Evolutionary conservation across 2,797 vertebrate genomes (phyloP).

Genomic region (Pantherophis alleghaniensis): DNA sequence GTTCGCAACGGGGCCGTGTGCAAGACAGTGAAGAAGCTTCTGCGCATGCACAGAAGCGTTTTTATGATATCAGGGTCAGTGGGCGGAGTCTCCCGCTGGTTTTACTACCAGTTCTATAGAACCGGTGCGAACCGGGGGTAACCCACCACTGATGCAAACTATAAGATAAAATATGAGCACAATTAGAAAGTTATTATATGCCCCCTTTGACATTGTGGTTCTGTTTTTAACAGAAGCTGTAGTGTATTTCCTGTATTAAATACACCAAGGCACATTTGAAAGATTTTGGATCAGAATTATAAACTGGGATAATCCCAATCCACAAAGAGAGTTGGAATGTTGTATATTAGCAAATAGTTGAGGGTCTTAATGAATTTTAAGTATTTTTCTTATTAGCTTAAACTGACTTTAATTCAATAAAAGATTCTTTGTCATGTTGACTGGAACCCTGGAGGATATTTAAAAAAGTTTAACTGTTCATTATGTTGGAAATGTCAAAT

Average conservation of each 20-base stretch:
- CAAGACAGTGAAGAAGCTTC: too few species aligned
- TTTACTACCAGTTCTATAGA: too few species aligned
- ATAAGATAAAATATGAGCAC: neutral
- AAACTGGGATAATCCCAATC: neutral
- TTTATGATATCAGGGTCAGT: too few species aligned
- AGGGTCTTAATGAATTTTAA: neutral
- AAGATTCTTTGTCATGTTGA: neutral
- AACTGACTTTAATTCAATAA: neutral
- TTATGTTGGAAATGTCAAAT: neutral
- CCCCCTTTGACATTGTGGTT: neutral
- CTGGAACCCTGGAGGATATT: neutral
- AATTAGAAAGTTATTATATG: neutral
- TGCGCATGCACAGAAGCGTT: too few species aligned
- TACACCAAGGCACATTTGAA: neutral
- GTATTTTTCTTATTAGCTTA: neutral
- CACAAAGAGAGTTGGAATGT: neutral
- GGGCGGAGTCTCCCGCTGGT: too few species aligned
- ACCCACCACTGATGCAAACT: neutral
- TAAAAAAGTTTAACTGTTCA: neutral
- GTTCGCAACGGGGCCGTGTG: too few species aligned
- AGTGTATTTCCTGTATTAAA: neutral
- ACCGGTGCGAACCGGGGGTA: too few species aligned
- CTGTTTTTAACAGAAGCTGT: neutral
- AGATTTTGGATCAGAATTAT: neutral
- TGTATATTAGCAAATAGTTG: neutral